Conservation (phyloP, 1,140 invertebrate genomes). For the Colletes gigas region DNA sequence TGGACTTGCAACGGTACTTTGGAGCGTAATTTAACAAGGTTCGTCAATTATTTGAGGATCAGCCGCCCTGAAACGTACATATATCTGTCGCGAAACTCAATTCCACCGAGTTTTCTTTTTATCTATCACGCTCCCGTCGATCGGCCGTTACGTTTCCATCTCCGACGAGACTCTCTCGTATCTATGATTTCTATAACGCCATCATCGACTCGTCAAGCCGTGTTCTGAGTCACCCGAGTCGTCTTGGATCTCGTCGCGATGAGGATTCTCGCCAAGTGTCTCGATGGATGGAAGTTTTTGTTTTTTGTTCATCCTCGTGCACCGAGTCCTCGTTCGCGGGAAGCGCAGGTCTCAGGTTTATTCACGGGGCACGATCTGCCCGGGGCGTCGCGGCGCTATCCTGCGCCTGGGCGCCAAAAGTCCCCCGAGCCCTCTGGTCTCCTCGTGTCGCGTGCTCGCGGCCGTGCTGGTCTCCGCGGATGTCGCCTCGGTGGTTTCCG, state of each 20-base stretch:
- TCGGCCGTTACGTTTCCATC: too few species aligned
- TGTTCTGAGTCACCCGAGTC: background rate
- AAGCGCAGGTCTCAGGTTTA: conserved; percentile 2
- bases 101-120: too few species aligned
- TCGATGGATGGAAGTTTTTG: conserved; percentile 2
- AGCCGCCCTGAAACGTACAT: too few species aligned
- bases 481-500: conserved; percentile 79
- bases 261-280: background rate
- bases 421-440: conserved; percentile 82
- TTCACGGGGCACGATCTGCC: conserved; percentile 70
- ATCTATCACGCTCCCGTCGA: too few species aligned
- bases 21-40: too few species aligned
- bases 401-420: conserved; percentile 84
- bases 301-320: background rate
- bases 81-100: too few species aligned
- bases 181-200: background rate
- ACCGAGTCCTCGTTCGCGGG: background rate
- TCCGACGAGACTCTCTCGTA: too few species aligned
- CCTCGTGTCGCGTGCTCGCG: conserved; percentile 77
- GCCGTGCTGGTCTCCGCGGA: conserved; percentile 79
- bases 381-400: conserved; percentile 82
- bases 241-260: background rate
- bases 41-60: too few species aligned
- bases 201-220: background rate
- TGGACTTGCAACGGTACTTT: too few species aligned